phyloP scores from a whole-genome alignment of 2,797 vertebrate species.

The Geotrypetes seraphini region DNA sequence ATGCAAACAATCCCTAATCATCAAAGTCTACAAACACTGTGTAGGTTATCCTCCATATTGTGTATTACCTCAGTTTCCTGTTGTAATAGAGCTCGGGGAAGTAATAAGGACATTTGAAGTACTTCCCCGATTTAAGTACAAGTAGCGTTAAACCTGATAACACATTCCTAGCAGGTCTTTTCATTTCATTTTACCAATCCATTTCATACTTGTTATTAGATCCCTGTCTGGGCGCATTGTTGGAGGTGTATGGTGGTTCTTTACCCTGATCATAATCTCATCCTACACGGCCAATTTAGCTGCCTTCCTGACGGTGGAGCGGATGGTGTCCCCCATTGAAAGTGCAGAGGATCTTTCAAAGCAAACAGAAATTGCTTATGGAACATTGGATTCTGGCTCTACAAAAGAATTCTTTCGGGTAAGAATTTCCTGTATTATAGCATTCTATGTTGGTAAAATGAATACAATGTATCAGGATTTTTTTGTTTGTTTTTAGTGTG shows the following conservation, averaged over 20 bases:
- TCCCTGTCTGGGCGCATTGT: constrained; percentile 97
- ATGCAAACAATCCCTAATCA: too few species aligned
- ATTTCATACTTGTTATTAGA: constrained; percentile 76
- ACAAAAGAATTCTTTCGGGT: constrained; percentile 99
- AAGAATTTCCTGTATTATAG: constrained; percentile 44
- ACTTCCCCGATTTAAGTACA: neutral
- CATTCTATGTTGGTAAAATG: constrained; percentile 11
- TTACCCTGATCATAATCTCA: constrained; percentile 98
- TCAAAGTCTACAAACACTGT: too few species aligned
- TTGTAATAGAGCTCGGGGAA: neutral
- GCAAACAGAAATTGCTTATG: constrained; percentile 95
- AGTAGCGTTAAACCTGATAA: constrained; percentile 34
- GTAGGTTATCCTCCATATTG: neutral
- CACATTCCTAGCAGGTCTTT: too few species aligned
- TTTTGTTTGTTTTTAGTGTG: too few species aligned
- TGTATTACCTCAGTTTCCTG: constrained; percentile 6
- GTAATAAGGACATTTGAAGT: neutral
- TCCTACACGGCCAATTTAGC: constrained; percentile 99
- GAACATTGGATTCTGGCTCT: constrained; percentile 94
- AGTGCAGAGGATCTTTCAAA: constrained; percentile 96
- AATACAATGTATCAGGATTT: neutral
- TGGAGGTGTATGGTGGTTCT: constrained; percentile 99
- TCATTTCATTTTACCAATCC: constrained; percentile 57
- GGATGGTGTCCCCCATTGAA: constrained; percentile 98
- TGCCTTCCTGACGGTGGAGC: constrained; percentile 97